These are phyloP conservation scores for Thereva nobilitata DNA, from an alignment of 2,888 invertebrate species.

Conservation along the genomic window DNA sequence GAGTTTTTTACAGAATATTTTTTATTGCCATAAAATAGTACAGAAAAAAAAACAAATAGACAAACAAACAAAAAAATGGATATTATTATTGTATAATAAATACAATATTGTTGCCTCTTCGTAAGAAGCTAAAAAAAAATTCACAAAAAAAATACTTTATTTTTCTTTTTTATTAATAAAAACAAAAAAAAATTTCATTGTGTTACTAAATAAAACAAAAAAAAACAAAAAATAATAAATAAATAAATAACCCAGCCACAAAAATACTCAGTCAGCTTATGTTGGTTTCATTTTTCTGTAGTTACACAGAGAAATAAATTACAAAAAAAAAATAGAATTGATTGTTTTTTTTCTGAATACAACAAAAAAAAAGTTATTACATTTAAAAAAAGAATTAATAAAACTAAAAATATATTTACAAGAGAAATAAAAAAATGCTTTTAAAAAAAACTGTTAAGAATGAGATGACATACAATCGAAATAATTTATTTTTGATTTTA, in stretches of 20 bases:
- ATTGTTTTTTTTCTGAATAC: constrained; percentile 33
- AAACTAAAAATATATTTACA: constrained; percentile 34
- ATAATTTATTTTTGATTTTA: too few relatives aligned
- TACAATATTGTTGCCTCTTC: constrained; percentile 25
- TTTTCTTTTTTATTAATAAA: constrained; percentile 30
- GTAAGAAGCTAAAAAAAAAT: not conserved
- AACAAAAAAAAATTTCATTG: constrained; percentile 28
- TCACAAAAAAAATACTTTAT: constrained; percentile 6
- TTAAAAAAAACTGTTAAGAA: constrained; percentile 30
- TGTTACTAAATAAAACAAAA: too few relatives aligned
- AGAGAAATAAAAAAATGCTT: not conserved
- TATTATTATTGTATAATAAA: constrained; percentile 18
- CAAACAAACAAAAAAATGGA: constrained; percentile 3
- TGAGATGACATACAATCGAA: constrained; percentile 28
- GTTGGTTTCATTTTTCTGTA: constrained; percentile 40
- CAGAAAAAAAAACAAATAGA: constrained; percentile 13
- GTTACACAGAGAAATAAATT: constrained; percentile 2
- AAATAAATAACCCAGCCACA: too few relatives aligned
- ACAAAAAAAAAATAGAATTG: constrained; percentile 20
- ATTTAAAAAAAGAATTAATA: constrained; percentile 22
- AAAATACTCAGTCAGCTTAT: constrained; percentile 29
- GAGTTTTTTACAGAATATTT: constrained; percentile 27
- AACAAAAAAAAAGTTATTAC: constrained; percentile 24
- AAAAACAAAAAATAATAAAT: too few relatives aligned
- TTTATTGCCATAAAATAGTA: constrained; percentile 25